A percentile compares a stretch with the other conserved stretches of the same genome.
These are phyloP conservation scores for Bos javanicus DNA, from an alignment of 2,113 vertebrate species.

Conservation along the genomic window DNA sequence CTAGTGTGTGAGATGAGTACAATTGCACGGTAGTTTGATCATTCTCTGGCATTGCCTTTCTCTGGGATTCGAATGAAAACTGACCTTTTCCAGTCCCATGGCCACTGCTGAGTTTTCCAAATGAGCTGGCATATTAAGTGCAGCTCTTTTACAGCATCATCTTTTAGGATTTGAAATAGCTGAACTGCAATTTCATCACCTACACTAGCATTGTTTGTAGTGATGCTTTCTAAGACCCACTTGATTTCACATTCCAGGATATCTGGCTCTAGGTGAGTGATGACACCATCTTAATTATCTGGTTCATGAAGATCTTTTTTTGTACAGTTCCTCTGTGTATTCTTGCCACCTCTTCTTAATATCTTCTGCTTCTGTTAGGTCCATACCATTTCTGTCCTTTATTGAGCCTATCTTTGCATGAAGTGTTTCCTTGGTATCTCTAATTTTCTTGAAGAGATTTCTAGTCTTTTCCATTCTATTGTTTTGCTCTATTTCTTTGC, in stretches of 20 bases:
- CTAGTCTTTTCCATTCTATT: too few relatives aligned
- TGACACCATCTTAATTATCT: neutral
- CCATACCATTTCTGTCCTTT: neutral
- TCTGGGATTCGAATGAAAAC: neutral
- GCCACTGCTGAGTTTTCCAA: neutral
- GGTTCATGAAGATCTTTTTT: neutral
- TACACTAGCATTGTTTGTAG: neutral
- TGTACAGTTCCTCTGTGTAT: neutral
- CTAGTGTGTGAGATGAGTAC: neutral
- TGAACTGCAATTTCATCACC: neutral
- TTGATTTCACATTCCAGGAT: neutral
- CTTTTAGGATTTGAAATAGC: neutral
- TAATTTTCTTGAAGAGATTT: too few relatives aligned
- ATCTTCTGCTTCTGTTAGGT: neutral
- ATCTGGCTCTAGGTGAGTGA: neutral
- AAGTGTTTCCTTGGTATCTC: too few relatives aligned
- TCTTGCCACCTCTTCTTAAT: too few relatives aligned
- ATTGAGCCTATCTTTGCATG: neutral
- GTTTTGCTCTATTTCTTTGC: too few relatives aligned
- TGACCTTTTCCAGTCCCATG: neutral
- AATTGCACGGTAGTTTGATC: fast-evolving
- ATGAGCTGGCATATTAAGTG: neutral
- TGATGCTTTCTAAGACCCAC: neutral
- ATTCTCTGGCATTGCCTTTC: neutral
- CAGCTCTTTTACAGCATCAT: neutral